phyloP scores from a whole-genome alignment of 2,113 vertebrate genomes.

The Limanda limanda region DNA sequence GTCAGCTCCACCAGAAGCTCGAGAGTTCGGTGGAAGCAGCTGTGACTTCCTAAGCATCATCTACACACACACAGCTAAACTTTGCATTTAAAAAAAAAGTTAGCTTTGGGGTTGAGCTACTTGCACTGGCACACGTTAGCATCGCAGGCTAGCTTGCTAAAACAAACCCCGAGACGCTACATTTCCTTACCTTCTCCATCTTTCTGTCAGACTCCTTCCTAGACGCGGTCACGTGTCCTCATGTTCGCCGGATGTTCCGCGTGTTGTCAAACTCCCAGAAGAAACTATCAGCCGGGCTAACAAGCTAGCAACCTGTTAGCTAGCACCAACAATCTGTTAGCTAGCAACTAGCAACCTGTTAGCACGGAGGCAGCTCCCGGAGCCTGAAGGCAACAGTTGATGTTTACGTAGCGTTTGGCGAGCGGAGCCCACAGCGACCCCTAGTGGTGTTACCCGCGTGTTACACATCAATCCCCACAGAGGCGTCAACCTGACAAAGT shows the following conservation, averaged over 20 bases:
- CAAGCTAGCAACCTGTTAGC: constrained; percentile 40
- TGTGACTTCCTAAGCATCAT: no score
- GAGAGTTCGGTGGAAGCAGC: not conserved
- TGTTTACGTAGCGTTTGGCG: constrained; percentile 3
- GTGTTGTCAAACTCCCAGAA: not conserved
- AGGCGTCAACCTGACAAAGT: no score
- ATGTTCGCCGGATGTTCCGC: not conserved
- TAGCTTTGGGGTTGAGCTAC: not conserved
- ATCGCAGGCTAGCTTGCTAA: constrained; percentile 10
- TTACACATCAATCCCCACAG: not conserved
- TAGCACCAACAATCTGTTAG: no score
- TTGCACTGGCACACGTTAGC: not conserved
- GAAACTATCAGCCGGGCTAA: not conserved
- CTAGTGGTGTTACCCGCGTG: not conserved
- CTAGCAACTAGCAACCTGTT: constrained; percentile 52
- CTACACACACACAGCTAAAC: not conserved
- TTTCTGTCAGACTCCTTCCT: not conserved
- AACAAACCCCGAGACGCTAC: not conserved
- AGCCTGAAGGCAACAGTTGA: constrained; percentile 30
- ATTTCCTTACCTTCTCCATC: constrained; percentile 66
- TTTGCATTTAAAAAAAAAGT: not conserved
- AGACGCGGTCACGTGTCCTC: constrained; percentile 29
- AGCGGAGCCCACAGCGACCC: not conserved
- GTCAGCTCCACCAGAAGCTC: not conserved
- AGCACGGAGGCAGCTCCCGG: constrained; percentile 34